phyloP scores from a whole-genome alignment of 2,113 vertebrate species.

The Xerus inauris region DNA sequence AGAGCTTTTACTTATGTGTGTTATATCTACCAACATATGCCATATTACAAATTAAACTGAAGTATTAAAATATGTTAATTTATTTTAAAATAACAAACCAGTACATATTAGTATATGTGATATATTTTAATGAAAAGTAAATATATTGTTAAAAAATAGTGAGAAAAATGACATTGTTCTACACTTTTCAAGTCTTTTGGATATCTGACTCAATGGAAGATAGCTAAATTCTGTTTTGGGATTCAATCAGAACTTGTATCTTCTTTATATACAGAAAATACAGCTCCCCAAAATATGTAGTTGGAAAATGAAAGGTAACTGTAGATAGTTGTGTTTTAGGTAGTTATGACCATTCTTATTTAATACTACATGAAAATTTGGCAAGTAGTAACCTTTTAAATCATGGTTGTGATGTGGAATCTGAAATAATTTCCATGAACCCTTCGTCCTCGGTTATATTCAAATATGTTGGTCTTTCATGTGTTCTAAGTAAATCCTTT shows the following conservation, averaged over 20 bases:
- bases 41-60: neutral
- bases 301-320: neutral
- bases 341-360: neutral
- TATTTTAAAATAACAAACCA: neutral
- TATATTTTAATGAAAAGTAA: neutral
- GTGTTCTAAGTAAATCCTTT: neutral
- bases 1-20: neutral
- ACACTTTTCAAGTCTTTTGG: neutral
- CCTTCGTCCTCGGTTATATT: neutral
- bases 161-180: neutral
- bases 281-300: neutral
- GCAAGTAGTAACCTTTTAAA: neutral
- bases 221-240: neutral
- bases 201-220: neutral
- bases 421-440: constrained; percentile 19
- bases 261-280: neutral
- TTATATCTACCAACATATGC: neutral
- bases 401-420: neutral
- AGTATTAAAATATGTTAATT: neutral
- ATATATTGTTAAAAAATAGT: neutral
- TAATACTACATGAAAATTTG: neutral
- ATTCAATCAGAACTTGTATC: neutral
- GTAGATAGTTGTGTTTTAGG: neutral
- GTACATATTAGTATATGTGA: neutral
- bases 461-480: neutral